phyloP scores from a whole-genome alignment of 2,113 vertebrate species.

The Oreochromis tanganicae region DNA sequence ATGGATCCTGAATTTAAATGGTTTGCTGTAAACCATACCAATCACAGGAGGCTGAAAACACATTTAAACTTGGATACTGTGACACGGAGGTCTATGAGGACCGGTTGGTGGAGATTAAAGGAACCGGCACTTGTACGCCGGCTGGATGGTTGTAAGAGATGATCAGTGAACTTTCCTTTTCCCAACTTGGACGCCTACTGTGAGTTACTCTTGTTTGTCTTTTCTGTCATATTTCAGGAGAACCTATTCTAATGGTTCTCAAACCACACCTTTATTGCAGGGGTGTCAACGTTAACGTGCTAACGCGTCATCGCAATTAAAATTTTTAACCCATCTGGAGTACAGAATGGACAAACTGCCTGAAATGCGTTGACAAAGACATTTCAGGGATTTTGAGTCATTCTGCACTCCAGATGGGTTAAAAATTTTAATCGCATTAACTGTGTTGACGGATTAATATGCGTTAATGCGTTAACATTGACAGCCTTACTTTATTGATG shows the following conservation, averaged over 20 bases:
- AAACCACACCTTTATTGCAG: background rate
- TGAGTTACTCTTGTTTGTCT: background rate
- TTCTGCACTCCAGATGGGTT: background rate
- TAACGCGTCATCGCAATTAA: rapidly evolving
- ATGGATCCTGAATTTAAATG: background rate
- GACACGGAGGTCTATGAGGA: no score
- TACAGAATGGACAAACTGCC: background rate
- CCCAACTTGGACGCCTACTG: background rate
- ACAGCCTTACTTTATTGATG: background rate
- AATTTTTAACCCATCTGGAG: rapidly evolving
- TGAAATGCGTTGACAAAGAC: rapidly evolving
- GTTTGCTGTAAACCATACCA: rapidly evolving
- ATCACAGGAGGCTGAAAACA: background rate
- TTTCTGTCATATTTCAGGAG: background rate
- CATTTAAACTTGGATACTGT: background rate
- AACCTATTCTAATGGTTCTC: background rate
- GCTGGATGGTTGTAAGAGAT: background rate
- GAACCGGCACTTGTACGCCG: rapidly evolving
- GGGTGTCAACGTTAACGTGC: rapidly evolving
- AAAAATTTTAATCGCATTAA: rapidly evolving
- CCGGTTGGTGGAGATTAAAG: background rate
- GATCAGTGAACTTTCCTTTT: background rate
- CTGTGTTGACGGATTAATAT: background rate
- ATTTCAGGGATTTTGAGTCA: background rate
- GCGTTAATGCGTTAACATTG: rapidly evolving